These are phyloP conservation scores for Hiodon alosoides DNA, from an alignment of 2,113 vertebrate genomes.

Conservation along the genomic window DNA sequence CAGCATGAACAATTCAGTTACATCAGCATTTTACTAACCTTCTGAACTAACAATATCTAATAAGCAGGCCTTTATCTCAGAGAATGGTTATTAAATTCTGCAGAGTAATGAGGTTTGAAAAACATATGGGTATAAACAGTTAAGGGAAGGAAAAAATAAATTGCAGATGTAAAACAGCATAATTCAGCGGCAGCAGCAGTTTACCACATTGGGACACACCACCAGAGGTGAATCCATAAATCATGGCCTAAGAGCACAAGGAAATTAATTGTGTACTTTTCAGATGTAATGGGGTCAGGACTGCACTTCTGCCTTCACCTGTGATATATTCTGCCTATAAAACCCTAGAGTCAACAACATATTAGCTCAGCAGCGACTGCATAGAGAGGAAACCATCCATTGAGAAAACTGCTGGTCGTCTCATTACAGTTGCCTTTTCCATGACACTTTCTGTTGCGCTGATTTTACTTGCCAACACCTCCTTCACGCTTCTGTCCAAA, in stretches of 20 bases:
- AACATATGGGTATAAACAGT: conserved; percentile 39
- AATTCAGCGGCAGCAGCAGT: conserved; percentile 49
- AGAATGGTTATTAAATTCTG: not conserved
- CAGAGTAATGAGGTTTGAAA: conserved; percentile 32
- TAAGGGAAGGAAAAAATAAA: conserved; percentile 41
- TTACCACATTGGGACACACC: conserved; percentile 50
- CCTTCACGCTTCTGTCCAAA: conserved; percentile 21
- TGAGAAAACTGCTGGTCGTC: too few species aligned
- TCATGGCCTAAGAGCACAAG: conserved; percentile 40
- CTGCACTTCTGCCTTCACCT: conserved; percentile 35
- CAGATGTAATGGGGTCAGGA: conserved; percentile 42
- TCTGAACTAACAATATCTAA: not conserved
- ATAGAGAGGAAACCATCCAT: conserved; percentile 29
- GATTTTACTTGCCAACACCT: conserved; percentile 35
- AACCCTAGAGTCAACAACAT: conserved; percentile 39
- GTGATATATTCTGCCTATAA: conserved; percentile 45
- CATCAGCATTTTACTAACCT: not conserved
- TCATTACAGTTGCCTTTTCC: too few species aligned
- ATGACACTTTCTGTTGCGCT: too few species aligned
- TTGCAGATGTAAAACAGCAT: conserved; percentile 47
- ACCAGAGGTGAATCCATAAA: conserved; percentile 50
- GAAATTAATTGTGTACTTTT: conserved; percentile 47
- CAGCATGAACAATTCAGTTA: too few species aligned
- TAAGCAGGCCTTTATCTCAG: not conserved
- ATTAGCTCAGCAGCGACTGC: conserved; percentile 40